Conservation (phyloP, 37 sponge, comb jelly and placozoan species). For the Bolinopsis microptera region DNA sequence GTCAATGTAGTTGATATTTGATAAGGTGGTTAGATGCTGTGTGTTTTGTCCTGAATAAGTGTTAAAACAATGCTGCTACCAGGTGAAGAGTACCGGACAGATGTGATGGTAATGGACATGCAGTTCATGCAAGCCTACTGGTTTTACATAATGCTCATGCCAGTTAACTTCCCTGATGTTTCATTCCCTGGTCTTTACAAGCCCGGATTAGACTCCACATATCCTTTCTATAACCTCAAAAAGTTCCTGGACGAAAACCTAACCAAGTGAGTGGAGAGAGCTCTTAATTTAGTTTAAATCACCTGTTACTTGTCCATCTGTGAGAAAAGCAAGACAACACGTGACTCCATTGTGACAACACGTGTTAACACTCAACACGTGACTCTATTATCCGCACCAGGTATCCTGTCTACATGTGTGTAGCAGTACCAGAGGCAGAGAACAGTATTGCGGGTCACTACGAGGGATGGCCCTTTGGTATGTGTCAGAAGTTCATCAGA, state of each 20-base stretch:
- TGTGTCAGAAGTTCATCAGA: constrained; percentile 34
- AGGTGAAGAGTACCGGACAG: constrained; percentile 59
- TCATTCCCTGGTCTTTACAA: constrained; percentile 61
- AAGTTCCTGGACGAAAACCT: constrained; percentile 42
- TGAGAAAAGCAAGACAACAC: too few relatives aligned
- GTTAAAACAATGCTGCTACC: too few relatives aligned
- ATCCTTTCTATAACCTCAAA: constrained; percentile 55
- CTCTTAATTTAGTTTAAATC: too few relatives aligned
- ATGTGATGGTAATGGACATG: constrained; percentile 67
- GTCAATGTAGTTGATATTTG: too few relatives aligned
- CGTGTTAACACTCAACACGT: too few relatives aligned
- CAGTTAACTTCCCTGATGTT: constrained; percentile 53
- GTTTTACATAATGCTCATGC: constrained; percentile 58
- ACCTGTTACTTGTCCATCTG: too few relatives aligned
- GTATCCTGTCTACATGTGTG: constrained; percentile 46
- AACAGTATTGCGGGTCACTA: constrained; percentile 19
- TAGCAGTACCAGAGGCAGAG: not conserved
- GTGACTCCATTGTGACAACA: too few relatives aligned
- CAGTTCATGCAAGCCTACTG: constrained; percentile 67
- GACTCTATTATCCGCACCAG: too few relatives aligned
- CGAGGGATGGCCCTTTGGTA: constrained; percentile 63
- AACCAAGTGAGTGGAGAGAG: too few relatives aligned
- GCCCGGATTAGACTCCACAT: not conserved
- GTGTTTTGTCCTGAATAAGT: too few relatives aligned
- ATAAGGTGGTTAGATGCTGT: too few relatives aligned